phyloP scores from a whole-genome alignment of 2,888 invertebrate species.

The Standfussiana lucernea region DNA sequence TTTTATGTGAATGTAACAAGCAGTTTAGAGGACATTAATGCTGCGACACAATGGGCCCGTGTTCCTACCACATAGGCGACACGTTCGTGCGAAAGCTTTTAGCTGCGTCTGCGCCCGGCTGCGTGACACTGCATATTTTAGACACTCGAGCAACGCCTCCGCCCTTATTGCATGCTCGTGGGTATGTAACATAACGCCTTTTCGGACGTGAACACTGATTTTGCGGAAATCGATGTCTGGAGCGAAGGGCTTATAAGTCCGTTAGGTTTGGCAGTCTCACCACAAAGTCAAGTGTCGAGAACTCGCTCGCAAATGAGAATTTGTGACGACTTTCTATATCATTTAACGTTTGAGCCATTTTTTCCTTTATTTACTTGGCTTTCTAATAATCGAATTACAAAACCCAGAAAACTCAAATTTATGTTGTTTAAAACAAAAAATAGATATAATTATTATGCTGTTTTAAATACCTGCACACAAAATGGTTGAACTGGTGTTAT shows the following conservation, averaged over 20 bases:
- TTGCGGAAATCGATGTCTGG: slow-evolving; percentile 54
- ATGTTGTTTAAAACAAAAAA: neutral
- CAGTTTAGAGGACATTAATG: slow-evolving; percentile 50
- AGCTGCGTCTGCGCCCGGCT: slow-evolving; percentile 42
- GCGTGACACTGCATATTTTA: slow-evolving; percentile 72
- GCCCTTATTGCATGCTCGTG: slow-evolving; percentile 60
- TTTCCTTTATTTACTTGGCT: neutral
- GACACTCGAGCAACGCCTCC: slow-evolving; percentile 60
- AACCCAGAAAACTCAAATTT: neutral
- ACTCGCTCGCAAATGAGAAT: slow-evolving; percentile 4
- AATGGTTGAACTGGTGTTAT: neutral
- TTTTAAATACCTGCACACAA: neutral
- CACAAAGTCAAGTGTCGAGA: slow-evolving; percentile 28
- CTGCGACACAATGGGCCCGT: slow-evolving; percentile 54
- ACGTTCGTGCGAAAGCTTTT: slow-evolving; percentile 63
- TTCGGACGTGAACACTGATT: slow-evolving; percentile 54
- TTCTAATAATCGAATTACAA: neutral
- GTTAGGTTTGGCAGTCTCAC: slow-evolving; percentile 30
- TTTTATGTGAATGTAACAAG: slow-evolving; percentile 56
- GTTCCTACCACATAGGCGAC: slow-evolving; percentile 43
- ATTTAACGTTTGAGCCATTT: neutral
- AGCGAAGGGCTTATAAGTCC: slow-evolving; percentile 38
- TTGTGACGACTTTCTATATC: neutral
- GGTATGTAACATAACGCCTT: slow-evolving; percentile 57
- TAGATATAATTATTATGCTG: neutral